Conservation (phyloP, 2,113 vertebrate genomes). For the Heterotis niloticus region DNA sequence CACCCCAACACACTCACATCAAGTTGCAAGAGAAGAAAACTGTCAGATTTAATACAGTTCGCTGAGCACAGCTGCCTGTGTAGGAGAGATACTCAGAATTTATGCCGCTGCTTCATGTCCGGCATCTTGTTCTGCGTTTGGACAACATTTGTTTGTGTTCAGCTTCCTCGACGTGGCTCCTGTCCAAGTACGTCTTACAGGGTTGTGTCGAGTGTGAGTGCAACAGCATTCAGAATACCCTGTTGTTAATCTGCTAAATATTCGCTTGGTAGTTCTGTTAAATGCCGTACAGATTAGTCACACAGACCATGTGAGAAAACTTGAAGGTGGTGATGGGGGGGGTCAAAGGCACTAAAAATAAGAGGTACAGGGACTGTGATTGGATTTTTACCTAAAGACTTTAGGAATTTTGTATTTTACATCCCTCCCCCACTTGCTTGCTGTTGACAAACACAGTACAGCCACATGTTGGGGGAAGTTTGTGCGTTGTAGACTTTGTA, state of each 20-base stretch:
- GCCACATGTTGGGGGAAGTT: background rate
- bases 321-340: too few relatives aligned
- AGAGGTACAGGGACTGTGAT: background rate
- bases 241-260: too few relatives aligned
- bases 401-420: background rate
- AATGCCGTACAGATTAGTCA: too few relatives aligned
- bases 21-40: background rate
- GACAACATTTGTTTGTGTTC: background rate
- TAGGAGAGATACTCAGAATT: background rate
- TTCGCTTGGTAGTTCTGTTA: too few relatives aligned
- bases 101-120: background rate
- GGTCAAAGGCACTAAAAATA: background rate
- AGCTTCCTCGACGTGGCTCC: background rate
- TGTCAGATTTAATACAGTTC: background rate
- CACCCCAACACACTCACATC: background rate
- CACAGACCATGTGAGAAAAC: too few relatives aligned
- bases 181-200: too few relatives aligned
- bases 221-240: too few relatives aligned
- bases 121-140: background rate
- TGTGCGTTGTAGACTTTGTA: background rate
- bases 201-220: too few relatives aligned
- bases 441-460: background rate
- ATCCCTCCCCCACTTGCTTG: background rate
- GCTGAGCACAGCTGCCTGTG: constrained; percentile 4
- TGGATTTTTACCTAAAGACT: background rate